Evolutionary conservation across 2,797 vertebrate species (phyloP), one percentile per base, ranked within the genome.

Genomic region (Pangasius sanitwongsei): DNA sequence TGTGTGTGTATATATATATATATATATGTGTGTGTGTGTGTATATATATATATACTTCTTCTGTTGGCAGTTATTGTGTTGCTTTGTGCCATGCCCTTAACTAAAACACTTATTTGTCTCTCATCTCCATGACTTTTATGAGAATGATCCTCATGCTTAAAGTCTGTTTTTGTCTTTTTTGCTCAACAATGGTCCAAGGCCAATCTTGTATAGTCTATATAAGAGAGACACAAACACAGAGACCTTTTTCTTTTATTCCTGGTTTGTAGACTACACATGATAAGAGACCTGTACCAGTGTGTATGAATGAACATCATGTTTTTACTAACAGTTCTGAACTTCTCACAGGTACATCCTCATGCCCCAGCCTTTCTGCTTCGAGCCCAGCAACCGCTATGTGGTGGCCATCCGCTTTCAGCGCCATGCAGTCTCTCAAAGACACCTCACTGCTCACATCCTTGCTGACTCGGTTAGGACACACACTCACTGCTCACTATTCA

Each of bases 291-390:
- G 12, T 69, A 28, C 20, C 20, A 20, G 50, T 74, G 55, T 75
- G 48, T 86, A 28, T 70, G 18, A 61, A 69, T 11, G 59, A 86
- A 44, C 4, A 69, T 34, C 4, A 25, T 55, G 83, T 41, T 28
- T 61, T 83, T 37, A 48, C 25, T 89, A 28, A 90, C 37, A 41
- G 18, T 63, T 2, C 86, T 48, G 37, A 25, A 85, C 41, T 86
- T 34, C 61, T 89, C 44, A 3, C 92, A 97, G 97, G 91, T 96
- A 96, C 0, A 86, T 97, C 90, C 93, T 97, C 92, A 96, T 98
- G 91, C 96, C 97, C 1, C 94, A 95, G 53, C 96, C 97, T 0
- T 99, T 99, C 93, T 99, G 97, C 91, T 98, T 98, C 0, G 97
- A 99, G 93, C 96, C 96, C 18, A 95, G 94, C 85, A 98, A 97